Evolutionary conservation across 2,888 invertebrate genomes (phyloP).

Genomic region (Agrochola lychnidis): DNA sequence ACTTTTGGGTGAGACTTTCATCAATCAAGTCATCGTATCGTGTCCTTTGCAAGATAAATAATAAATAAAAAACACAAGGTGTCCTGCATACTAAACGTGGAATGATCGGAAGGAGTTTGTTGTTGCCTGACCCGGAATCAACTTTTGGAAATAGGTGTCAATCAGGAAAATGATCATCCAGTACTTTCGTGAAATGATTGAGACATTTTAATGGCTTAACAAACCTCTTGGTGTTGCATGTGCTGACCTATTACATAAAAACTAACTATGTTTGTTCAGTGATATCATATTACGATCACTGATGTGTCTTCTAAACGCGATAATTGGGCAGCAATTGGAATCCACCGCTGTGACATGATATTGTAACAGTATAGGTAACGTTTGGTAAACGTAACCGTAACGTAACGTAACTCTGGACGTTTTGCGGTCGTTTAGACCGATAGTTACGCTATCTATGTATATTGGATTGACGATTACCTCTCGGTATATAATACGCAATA

Average conservation of each 20-base stretch:
- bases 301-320: not conserved
- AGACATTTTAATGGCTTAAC: not conserved
- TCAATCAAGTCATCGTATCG: slow-evolving; percentile 27
- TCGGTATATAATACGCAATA: not conserved
- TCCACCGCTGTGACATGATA: not conserved
- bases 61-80: slow-evolving; percentile 25
- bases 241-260: not conserved
- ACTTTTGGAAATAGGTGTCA: not conserved
- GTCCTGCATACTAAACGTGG: slow-evolving; percentile 9
- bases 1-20: slow-evolving; percentile 27
- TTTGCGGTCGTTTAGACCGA: not conserved
- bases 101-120: not conserved
- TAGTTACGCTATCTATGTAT: not conserved
- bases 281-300: not conserved
- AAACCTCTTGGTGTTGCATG: not conserved
- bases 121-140: not conserved
- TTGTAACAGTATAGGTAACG: not conserved
- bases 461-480: not conserved
- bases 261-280: slow-evolving; percentile 3
- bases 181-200: not conserved
- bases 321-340: not conserved
- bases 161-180: not conserved
- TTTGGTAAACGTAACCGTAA: not conserved
- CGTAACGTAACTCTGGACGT: no score
- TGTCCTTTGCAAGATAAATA: slow-evolving; percentile 23